Percentiles rank a stretch among this genome's conserved stretches.
These are phyloP conservation scores for Sminthopsis crassicaudata DNA, from an alignment of 2,113 vertebrate genomes.

Conservation along the genomic window DNA sequence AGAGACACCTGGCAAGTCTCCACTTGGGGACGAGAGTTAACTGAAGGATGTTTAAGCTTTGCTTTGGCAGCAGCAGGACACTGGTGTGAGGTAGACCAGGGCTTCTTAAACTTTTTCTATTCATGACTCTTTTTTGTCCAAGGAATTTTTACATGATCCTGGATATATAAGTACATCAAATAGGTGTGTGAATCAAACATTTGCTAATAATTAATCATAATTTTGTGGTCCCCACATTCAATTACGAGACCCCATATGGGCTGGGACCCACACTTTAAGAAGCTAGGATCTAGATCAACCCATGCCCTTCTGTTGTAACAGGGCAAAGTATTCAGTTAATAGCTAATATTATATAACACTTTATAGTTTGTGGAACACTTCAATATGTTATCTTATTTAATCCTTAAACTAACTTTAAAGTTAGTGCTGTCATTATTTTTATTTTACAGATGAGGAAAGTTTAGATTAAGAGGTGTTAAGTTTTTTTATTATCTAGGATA, in stretches of 20 bases:
- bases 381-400: not conserved
- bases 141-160: too few relatives aligned
- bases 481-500: not conserved
- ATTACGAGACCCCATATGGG: too few relatives aligned
- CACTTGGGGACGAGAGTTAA: too few relatives aligned
- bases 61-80: too few relatives aligned
- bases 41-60: too few relatives aligned
- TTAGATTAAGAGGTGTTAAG: not conserved
- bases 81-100: not conserved
- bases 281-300: not conserved
- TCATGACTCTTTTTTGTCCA: too few relatives aligned
- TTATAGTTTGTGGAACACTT: not conserved
- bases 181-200: too few relatives aligned
- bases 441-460: not conserved
- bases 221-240: too few relatives aligned
- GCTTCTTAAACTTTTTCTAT: too few relatives aligned
- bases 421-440: not conserved
- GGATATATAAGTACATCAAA: too few relatives aligned
- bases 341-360: not conserved
- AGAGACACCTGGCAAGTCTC: not conserved
- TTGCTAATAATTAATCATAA: too few relatives aligned
- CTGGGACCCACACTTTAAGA: too few relatives aligned
- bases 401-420: not conserved
- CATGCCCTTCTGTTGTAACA: not conserved
- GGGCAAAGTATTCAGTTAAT: not conserved